Evolutionary conservation across 2,797 vertebrate species (phyloP), one percentile per base, ranked within the genome.

Genomic region (Scomberomorus guttatus): DNA sequence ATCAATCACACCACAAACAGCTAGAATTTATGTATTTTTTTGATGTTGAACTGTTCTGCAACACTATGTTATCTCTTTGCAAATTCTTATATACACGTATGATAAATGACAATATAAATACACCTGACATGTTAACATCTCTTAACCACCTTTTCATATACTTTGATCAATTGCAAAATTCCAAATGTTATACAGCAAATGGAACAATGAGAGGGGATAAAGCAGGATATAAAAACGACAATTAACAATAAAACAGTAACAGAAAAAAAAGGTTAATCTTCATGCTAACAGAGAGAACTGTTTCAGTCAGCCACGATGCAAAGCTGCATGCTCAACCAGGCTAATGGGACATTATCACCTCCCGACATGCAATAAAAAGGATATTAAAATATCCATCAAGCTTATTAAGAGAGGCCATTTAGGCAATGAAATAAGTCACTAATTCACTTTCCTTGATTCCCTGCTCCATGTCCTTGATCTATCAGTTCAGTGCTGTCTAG

Each of bases 241-340:
- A 54, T 14, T 14, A 50, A n/a, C 0, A 42, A 29, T 32, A 25
- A 72, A 67, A 58, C 0, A 22, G 7, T 27, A 60, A 56, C 15
- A 42, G 11, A 44, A 46, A 9, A 52, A 32, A 37, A 56, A 57
- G 6, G 14, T 46, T 54, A 29, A 55, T 58, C 15, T 57, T 71
- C 58, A 61, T 83, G 82, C 77, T 58, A 68, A 63, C 24, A 25
- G 52, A 81, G n/a, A 63, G 32, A 81, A 75, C 29, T 25, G 17
- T 50, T 68, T 56, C 65, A 78, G 32, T 10, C 56, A 54, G 63
- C 52, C 86, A 89, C 10, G 1, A 87, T 90, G 79, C 88, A 86
- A 63, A 80, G 62, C 86, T 71, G 73, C 90, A 91, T 87, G 89
- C 88, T 86, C 52, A 62, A 59, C 46, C 54, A 60, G 77, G 67